Evolutionary conservation across 2,888 invertebrate species (phyloP), one percentile per base, ranked within the genome.

Genomic region (Megalurothrips usitatus): DNA sequence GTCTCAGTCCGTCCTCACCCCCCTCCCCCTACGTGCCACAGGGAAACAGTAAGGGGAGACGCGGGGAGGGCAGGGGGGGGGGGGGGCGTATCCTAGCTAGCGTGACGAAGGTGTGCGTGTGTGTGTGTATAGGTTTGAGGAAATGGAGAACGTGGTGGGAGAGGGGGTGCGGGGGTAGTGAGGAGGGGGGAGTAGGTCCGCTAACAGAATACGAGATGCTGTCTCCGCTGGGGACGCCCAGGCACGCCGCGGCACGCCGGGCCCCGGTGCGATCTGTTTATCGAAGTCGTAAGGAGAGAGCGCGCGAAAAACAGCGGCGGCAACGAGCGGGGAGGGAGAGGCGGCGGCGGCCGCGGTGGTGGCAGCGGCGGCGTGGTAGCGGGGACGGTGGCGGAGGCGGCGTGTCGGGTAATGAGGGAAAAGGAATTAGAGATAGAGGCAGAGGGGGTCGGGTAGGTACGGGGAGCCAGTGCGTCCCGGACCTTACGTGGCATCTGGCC

Each of bases 161-260:
- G 17, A 58, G 17, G 58, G 58, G n/a, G 14, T 14, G 58, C 14
- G 58, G 17, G 58, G 58, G 58, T 17, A 2, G 58, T 3, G 52
- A 14, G 63, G 11, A 63, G 23, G 11, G 68, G 23, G 68, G 68
- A 26, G 11, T 10, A n/a, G 68, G 23, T 12, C 68, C 26, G 68
- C 68, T 75, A 75, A 75, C 68, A 26, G 68, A 75, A 75, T 75
- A 26, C 26, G 68, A 75, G 68, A 75, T 75, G 68, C 68, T n/a
- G n/a, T 17, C 58, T 58, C 58, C 58, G n/a, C 58, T 58, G 58
- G 58, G 58, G 58, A 58, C n/a, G 58, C 58, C 6, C 14, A 58
- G 6, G 58, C 58, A 4, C 52, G 52, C 52, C 52, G 14, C 3
- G 52, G 14, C 58, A 11, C 58, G 17, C 14, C 58, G 0, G 14